These are phyloP conservation scores for Atta cephalotes DNA, from an alignment of 1,140 invertebrate species.

Conservation along the genomic window DNA sequence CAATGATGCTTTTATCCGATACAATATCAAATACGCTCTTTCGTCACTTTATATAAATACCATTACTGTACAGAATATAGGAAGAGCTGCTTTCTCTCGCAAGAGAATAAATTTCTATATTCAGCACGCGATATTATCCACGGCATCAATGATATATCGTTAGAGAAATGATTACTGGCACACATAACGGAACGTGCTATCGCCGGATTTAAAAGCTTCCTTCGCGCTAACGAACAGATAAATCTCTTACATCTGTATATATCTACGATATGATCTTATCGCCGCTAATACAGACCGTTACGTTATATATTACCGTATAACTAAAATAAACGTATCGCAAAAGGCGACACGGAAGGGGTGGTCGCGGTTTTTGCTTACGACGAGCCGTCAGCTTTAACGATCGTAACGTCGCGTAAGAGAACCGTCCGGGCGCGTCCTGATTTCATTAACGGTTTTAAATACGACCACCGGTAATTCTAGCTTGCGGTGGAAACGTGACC, in stretches of 20 bases:
- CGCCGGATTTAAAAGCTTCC: slow-evolving; percentile 2
- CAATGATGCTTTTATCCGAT: slow-evolving; percentile 13
- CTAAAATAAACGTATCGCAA: slow-evolving; percentile 48
- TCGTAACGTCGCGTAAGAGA: slow-evolving; percentile 22
- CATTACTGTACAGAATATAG: not conserved
- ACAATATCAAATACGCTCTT: slow-evolving; percentile 17
- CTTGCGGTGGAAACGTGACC: slow-evolving; percentile 25
- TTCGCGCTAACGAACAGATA: slow-evolving; percentile 24
- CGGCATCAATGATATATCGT: not conserved
- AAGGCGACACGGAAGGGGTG: slow-evolving; percentile 50
- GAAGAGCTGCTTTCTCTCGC: not conserved
- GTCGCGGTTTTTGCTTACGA: slow-evolving; percentile 58
- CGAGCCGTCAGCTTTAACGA: slow-evolving; percentile 66
- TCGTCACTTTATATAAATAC: slow-evolving; percentile 32
- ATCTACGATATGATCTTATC: slow-evolving; percentile 29
- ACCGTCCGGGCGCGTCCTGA: slow-evolving; percentile 26
- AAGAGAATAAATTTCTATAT: slow-evolving; percentile 30
- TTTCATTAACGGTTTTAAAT: slow-evolving; percentile 69
- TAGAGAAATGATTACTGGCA: slow-evolving; percentile 32
- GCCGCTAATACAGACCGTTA: not conserved
- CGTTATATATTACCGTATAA: slow-evolving; percentile 59
- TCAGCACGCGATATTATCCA: not conserved
- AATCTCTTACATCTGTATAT: slow-evolving; percentile 20
- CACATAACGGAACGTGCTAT: not conserved
- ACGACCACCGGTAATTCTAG: slow-evolving; percentile 54